Evolutionary conservation across 37 sponge, comb jelly and placozoan species (phyloP), one percentile per base, ranked within the genome.

Genomic region (Diacarnus erythraeanus): DNA sequence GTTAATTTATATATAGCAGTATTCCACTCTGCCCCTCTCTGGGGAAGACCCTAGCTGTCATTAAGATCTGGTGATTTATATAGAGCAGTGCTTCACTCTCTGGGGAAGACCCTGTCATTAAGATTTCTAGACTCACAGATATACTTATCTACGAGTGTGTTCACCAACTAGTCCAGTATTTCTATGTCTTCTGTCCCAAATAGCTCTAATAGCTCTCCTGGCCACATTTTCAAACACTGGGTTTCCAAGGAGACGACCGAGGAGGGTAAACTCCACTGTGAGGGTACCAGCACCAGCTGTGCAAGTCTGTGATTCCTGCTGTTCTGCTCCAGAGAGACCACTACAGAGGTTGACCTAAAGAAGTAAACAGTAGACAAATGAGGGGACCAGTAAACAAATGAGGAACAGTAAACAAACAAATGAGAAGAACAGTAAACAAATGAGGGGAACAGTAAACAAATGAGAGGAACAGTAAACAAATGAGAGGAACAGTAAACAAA

Each of bases 231-330:
- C 98, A 72, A 87, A 97, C 23, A 84, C 76, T 15, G 93, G 93
- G 75, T 97, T 93, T 34, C 91, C 95, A 12, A 94, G 74, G 41
- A 98, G 70, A 42, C 95, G 83, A 80, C 94, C 91, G 40, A 98
- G 83, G 30, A 98, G 79, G 22, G 87, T 89, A 69, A 98, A 95
- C 87, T 98, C 98, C 9, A 98, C 65, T 8, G 88, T 73, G 41
- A 98, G 84, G 22, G 98, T 89, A 6, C 96, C 98, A 2, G 91
- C 95, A 23, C 98, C 98, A 61, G 98, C 98, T 5, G 94, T 86
- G 71, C 98, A 98, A 0, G 98, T 95, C 51, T 75, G 51, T n/a
- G 36, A 9, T 51, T 74, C 64, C 41, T 35, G 30, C 1, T 69
- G 59, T 5, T 68, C 73, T 27, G 68, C 56, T 25, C 68, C 83